Conservation (phyloP, 2,113 vertebrate species). For the Pantherophis guttatus region DNA sequence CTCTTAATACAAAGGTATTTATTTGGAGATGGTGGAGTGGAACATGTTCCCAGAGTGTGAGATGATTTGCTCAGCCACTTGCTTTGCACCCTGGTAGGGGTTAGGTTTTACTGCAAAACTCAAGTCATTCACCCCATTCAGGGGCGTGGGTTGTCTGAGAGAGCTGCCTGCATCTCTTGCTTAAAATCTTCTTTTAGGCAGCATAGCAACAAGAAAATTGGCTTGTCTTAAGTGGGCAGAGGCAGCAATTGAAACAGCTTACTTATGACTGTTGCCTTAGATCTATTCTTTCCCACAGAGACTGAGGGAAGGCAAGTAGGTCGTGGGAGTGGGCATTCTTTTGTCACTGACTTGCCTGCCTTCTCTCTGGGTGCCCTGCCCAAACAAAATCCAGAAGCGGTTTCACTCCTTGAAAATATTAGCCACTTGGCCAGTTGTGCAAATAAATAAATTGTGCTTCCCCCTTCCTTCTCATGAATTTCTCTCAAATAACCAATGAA, state of each 20-base stretch:
- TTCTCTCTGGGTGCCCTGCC: background rate
- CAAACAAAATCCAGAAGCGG: background rate
- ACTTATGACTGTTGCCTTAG: background rate
- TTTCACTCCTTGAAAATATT: background rate
- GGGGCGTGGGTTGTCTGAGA: background rate
- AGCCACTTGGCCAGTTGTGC: background rate
- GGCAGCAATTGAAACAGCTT: background rate
- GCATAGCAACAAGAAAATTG: background rate
- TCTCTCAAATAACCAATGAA: background rate
- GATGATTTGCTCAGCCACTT: background rate
- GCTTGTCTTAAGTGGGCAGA: background rate
- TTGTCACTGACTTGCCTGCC: background rate
- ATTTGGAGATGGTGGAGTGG: background rate
- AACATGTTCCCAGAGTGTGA: background rate
- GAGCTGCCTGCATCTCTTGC: background rate
- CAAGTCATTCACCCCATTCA: background rate
- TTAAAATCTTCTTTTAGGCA: background rate
- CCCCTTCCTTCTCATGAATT: background rate
- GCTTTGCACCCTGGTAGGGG: background rate
- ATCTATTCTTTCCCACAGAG: background rate
- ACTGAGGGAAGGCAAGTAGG: background rate
- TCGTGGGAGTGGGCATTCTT: background rate
- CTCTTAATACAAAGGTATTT: background rate
- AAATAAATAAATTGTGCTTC: background rate
- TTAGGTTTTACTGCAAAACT: background rate